Percentiles rank a stretch among this genome's conserved stretches.
Conservation (phyloP, 2,888 invertebrate genomes). For the Drosophila picticornis region DNA sequence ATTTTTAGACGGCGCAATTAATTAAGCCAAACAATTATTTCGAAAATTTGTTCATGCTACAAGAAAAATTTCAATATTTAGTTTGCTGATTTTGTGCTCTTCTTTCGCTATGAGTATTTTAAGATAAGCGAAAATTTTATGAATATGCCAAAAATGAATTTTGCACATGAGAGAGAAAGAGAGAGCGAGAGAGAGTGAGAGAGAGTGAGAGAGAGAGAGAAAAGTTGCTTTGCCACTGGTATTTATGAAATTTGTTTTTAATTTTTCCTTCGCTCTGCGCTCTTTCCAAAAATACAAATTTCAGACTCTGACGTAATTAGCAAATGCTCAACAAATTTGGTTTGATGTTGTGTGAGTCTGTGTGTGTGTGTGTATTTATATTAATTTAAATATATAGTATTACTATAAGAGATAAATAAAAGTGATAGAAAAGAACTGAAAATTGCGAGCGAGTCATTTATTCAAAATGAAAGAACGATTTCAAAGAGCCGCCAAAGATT, state of each 20-base stretch:
- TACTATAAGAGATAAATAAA: background rate
- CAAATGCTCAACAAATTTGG: slow-evolving; percentile 50
- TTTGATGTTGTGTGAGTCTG: slow-evolving; percentile 21
- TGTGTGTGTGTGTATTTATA: background rate
- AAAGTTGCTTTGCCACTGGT: slow-evolving; percentile 33
- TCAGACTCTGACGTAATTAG: slow-evolving; percentile 72
- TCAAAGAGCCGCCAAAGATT: background rate
- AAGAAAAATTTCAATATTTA: slow-evolving; percentile 37
- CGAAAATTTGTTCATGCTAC: slow-evolving; percentile 28
- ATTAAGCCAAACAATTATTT: slow-evolving; percentile 47
- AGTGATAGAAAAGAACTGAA: slow-evolving; percentile 9
- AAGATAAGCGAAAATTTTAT: slow-evolving; percentile 71
- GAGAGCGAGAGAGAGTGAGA: background rate
- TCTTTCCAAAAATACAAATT: slow-evolving; percentile 47
- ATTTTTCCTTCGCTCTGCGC: slow-evolving; percentile 10
- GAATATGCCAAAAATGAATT: slow-evolving; percentile 60
- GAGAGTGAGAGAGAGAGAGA: slow-evolving; percentile 5
- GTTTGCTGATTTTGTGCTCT: slow-evolving; percentile 7
- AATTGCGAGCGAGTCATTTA: slow-evolving; percentile 5
- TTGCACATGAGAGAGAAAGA: background rate
- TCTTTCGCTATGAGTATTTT: slow-evolving; percentile 42
- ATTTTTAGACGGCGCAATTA: slow-evolving; percentile 45
- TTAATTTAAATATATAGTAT: background rate
- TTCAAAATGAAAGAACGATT: slow-evolving; percentile 1
- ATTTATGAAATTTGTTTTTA: slow-evolving; percentile 45